These are phyloP conservation scores for Semotilus atromaculatus DNA, from an alignment of 2,797 vertebrate species.

Conservation along the genomic window DNA sequence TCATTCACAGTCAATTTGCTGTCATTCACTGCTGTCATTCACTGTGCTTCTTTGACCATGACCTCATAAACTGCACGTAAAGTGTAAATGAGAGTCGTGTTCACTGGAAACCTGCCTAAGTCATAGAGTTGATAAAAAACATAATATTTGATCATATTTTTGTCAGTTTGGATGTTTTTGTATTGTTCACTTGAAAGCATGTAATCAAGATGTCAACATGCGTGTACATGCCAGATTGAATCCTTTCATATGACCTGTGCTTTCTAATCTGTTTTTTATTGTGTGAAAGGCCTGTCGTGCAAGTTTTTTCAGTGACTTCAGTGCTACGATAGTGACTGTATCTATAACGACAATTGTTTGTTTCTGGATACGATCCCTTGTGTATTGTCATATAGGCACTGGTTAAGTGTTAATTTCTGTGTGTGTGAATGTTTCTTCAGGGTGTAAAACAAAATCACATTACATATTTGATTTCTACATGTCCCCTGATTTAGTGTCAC, in stretches of 20 bases:
- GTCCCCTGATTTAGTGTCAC: not conserved
- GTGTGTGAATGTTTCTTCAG: not conserved
- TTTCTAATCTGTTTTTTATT: not conserved
- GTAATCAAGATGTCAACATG: not conserved
- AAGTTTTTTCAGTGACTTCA: not conserved
- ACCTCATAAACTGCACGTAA: not conserved
- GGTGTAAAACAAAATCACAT: not conserved
- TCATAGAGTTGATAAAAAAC: not conserved
- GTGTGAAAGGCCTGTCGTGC: not conserved
- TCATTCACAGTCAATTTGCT: constrained; percentile 30
- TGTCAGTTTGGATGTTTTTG: not conserved
- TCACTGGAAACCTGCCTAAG: not conserved
- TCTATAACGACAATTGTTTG: constrained; percentile 61
- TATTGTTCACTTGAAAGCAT: constrained; percentile 20
- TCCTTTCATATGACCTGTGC: not conserved
- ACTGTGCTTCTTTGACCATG: not conserved
- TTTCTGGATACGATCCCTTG: constrained; percentile 53
- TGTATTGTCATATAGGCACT: constrained; percentile 32
- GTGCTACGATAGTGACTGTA: constrained; percentile 46
- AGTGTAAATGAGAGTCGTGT: not conserved
- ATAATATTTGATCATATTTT: no score
- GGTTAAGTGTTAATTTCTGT: constrained; percentile 30
- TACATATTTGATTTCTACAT: not conserved
- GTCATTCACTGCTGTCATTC: not conserved
- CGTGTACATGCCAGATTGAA: not conserved